Evolutionary conservation across 2,113 vertebrate species (phyloP), one percentile per base, ranked within the genome.

Genomic region (Pavo muticus): DNA sequence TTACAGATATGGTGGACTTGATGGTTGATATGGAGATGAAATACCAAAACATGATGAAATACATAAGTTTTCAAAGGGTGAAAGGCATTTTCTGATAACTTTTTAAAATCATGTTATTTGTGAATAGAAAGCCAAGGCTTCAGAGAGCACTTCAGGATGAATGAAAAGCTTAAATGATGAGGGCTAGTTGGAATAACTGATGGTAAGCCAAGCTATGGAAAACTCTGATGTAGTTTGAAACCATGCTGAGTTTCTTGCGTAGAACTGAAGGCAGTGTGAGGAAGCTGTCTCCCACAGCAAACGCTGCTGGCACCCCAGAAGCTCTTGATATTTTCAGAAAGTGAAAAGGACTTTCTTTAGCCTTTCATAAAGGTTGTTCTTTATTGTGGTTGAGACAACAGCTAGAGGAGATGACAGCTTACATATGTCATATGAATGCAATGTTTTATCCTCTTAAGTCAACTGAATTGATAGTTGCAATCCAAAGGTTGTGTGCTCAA

Each of bases 341-440:
- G 89, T 84, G 91, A 94, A 79, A 83, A 82, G 52, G 94, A n/a
- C 61, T 11, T 50, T 71, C 60, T 87, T 57, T n/a, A 68, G 42
- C 48, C 57, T 97, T 94, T 95, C 56, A 72, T 95, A 54, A 94
- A 92, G 14, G 3, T 76, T 81, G 10, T 82, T 88, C 89, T 97
- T 96, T 83, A 57, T 86, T 87, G 76, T 95, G 61, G 60, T 87
- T 93, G 69, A 82, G 73, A 79, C 69, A 95, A 82, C 84, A 95
- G 88, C 94, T 85, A 50, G 75, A 76, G 61, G 91, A 87, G 93
- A 50, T 93, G 87, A 91, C 91, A 87, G 61, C 60, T 93, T 96
- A 82, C 59, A 70, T 68, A 68, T 87, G 91, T 93, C 93, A 42
- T 78, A 47, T 5, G 63, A 88, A 94, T 84, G 82, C 90, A 68